phyloP scores from a whole-genome alignment of 2,113 vertebrate genomes.

The Saccopteryx bilineata region DNA sequence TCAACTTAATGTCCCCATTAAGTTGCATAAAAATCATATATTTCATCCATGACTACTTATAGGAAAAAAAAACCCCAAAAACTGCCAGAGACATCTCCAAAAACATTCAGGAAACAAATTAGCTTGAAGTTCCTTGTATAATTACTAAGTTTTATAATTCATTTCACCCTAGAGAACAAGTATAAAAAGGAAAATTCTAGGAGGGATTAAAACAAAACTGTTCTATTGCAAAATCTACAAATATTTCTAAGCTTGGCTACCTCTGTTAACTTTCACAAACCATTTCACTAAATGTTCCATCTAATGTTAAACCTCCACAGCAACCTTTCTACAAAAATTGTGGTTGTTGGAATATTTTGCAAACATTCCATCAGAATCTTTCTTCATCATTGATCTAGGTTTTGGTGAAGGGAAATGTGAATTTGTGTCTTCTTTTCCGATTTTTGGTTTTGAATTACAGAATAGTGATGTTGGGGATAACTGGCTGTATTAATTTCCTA shows the following conservation, averaged over 20 bases:
- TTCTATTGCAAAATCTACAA: conserved; percentile 31
- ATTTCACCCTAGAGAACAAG: conserved; percentile 16
- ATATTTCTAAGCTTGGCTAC: conserved; percentile 51
- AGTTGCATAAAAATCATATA: conserved; percentile 22
- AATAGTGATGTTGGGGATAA: neutral
- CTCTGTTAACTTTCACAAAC: conserved; percentile 56
- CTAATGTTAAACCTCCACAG: neutral
- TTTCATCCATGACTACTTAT: conserved; percentile 9
- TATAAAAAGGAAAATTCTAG: conserved; percentile 47
- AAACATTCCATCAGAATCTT: conserved; percentile 37
- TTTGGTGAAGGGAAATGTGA: neutral
- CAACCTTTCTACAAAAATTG: conserved; percentile 21
- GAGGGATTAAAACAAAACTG: conserved; percentile 62
- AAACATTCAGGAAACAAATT: conserved; percentile 65
- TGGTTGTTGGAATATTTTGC: neutral
- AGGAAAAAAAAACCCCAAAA: neutral
- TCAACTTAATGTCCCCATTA: neutral
- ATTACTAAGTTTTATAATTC: conserved; percentile 61
- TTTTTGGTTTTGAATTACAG: neutral
- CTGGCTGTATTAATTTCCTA: neutral
- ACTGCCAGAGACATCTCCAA: conserved; percentile 3
- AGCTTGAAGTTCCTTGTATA: conserved; percentile 51
- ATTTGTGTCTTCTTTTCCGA: neutral
- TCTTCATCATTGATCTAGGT: neutral
- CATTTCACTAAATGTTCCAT: conserved; percentile 54